Percentiles rank a stretch among this genome's conserved stretches.
phyloP scores from a whole-genome alignment of 2,113 vertebrate genomes.

The Clupea harengus region DNA sequence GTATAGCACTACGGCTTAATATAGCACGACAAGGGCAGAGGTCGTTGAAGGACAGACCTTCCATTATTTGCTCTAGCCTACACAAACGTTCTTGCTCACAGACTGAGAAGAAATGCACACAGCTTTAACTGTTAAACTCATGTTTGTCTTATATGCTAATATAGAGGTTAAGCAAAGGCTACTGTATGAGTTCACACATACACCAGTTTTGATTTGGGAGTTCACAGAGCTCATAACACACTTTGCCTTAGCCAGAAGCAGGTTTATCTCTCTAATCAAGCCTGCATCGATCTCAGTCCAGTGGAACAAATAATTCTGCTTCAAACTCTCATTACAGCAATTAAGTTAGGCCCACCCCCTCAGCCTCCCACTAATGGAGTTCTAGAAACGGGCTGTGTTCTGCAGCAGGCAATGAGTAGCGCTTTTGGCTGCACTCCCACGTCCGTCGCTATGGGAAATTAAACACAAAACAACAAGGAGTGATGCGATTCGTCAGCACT shows the following conservation, averaged over 20 bases:
- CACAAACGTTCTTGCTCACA: neutral
- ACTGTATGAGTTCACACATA: neutral
- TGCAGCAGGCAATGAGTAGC: neutral
- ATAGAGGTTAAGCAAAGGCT: neutral
- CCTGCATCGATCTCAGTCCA: conserved; percentile 22
- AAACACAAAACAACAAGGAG: conserved; percentile 16
- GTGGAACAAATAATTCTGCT: conserved; percentile 30
- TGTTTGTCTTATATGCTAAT: neutral
- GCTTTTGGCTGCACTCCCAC: neutral
- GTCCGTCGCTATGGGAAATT: neutral
- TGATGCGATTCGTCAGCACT: conserved; percentile 17
- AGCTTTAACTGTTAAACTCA: neutral
- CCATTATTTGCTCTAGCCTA: neutral
- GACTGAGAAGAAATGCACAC: neutral
- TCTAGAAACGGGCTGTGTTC: conserved; percentile 19
- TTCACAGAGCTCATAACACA: neutral
- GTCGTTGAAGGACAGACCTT: neutral
- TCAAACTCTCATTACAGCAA: conserved; percentile 29
- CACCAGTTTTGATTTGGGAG: neutral
- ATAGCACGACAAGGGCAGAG: conserved; percentile 8
- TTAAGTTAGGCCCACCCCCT: conserved; percentile 27
- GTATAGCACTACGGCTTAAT: neutral
- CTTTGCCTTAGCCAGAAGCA: conserved; percentile 10
- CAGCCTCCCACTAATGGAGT: conserved; percentile 20
- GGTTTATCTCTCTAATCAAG: conserved; percentile 23